These are phyloP conservation scores for Potamarius usumacintae DNA, from an alignment of 2,113 vertebrate genomes.

Conservation along the genomic window DNA sequence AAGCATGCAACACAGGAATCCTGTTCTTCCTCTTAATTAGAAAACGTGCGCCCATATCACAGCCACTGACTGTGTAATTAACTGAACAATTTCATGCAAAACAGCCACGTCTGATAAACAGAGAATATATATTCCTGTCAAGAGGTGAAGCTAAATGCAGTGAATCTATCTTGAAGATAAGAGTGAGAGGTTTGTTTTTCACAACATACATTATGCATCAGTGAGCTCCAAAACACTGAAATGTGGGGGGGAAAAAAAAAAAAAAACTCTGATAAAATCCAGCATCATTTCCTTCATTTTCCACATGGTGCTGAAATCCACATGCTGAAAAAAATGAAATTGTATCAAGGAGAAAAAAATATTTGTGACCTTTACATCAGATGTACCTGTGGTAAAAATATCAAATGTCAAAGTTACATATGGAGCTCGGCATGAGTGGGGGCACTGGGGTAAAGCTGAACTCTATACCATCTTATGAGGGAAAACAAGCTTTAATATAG, in stretches of 20 bases:
- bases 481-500: neutral
- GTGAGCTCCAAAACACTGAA: constrained; percentile 30
- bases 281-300: constrained; percentile 29
- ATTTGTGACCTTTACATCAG: constrained; percentile 34
- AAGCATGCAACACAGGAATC: constrained; percentile 25
- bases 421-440: neutral
- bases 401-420: constrained; percentile 3
- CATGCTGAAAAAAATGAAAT: neutral
- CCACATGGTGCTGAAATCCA: constrained; percentile 22
- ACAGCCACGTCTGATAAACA: constrained; percentile 46
- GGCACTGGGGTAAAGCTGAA: neutral
- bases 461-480: neutral
- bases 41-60: constrained; percentile 46
- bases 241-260: constrained; percentile 11
- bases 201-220: constrained; percentile 48
- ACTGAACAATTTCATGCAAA: constrained; percentile 48
- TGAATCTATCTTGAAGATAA: constrained; percentile 46
- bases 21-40: constrained; percentile 48
- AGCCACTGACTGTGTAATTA: constrained; percentile 58
- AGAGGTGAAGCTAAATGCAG: constrained; percentile 41
- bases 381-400: neutral
- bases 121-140: constrained; percentile 37
- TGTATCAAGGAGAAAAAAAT: constrained; percentile 9
- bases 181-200: constrained; percentile 31
- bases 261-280: constrained; percentile 31